Evolutionary conservation across 2,797 vertebrate species (phyloP).

Genomic region (Chelmon rostratus): DNA sequence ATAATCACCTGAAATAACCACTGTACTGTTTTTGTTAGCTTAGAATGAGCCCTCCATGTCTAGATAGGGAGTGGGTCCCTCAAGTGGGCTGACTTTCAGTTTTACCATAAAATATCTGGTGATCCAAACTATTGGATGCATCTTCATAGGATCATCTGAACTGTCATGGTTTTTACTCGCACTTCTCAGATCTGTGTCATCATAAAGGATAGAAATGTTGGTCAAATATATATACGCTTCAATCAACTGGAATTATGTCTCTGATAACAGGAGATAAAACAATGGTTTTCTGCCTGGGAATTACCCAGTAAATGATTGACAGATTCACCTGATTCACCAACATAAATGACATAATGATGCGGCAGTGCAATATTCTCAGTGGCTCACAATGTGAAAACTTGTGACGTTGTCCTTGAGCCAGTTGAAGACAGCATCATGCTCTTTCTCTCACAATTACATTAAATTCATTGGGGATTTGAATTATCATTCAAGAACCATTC

Average conservation of each 20-base stretch:
- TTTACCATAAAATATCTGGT: no score
- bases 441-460: conserved; percentile 6
- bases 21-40: no score
- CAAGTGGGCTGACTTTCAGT: no score
- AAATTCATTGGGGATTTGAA: conserved; percentile 16
- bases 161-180: no score
- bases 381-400: background rate
- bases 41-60: no score
- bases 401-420: conserved; percentile 11
- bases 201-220: no score
- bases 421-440: conserved; percentile 12
- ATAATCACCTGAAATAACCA: no score
- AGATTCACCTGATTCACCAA: background rate
- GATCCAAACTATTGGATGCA: no score
- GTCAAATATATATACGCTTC: no score
- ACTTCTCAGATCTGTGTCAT: no score
- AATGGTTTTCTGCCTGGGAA: background rate
- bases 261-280: background rate
- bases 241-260: background rate
- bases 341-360: background rate
- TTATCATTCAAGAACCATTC: conserved; percentile 11
- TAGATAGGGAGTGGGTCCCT: no score
- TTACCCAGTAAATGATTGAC: background rate
- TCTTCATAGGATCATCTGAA: no score
- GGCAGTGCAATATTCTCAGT: background rate